These are phyloP conservation scores for Eulemur rufifrons DNA, from an alignment of 2,113 vertebrate species.

Conservation along the genomic window DNA sequence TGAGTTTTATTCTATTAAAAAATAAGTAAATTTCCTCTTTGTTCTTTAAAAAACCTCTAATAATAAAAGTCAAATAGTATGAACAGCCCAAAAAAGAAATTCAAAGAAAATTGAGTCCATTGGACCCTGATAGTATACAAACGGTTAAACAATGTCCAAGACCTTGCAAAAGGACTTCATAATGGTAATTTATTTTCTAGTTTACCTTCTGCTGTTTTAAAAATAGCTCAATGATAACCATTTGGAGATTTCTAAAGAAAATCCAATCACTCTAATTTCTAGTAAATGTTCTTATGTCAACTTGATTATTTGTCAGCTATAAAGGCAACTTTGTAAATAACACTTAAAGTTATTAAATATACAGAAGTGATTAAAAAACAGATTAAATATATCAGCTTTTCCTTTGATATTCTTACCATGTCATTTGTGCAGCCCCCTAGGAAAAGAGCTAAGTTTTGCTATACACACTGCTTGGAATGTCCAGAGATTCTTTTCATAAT, in stretches of 20 bases:
- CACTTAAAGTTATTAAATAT: neutral
- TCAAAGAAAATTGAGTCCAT: neutral
- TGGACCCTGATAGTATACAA: neutral
- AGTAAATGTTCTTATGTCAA: conserved; percentile 25
- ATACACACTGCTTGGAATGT: neutral
- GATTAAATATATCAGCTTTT: neutral
- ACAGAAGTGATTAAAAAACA: conserved; percentile 39
- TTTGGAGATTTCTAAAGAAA: conserved; percentile 23
- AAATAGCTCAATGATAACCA: neutral
- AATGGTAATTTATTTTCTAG: neutral
- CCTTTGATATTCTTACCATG: neutral
- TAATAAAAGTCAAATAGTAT: neutral
- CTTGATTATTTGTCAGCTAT: conserved; percentile 18
- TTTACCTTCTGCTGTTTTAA: neutral
- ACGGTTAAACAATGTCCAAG: neutral
- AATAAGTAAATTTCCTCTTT: neutral
- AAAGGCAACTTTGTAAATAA: conserved; percentile 37
- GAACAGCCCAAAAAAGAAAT: neutral
- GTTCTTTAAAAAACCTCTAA: neutral
- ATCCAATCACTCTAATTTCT: neutral
- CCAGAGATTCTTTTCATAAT: neutral
- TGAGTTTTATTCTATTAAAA: neutral
- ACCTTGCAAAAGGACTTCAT: neutral
- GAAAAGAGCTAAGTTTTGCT: neutral
- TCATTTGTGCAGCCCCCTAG: neutral